These are phyloP conservation scores for Tanytarsus gracilentus DNA, from an alignment of 2,888 invertebrate genomes.

Conservation along the genomic window DNA sequence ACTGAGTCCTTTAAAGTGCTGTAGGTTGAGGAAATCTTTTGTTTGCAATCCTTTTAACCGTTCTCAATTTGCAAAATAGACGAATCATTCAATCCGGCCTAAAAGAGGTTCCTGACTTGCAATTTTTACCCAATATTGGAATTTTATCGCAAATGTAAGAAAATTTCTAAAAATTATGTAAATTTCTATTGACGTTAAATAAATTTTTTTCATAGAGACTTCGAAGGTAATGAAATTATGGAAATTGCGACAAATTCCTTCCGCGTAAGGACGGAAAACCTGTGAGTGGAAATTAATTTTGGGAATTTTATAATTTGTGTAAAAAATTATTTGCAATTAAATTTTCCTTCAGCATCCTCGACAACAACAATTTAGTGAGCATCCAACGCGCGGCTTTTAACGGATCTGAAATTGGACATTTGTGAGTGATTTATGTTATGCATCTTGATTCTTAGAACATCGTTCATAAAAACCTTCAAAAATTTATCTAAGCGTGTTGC, in stretches of 20 bases:
- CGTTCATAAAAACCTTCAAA: background rate
- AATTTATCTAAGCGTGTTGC: background rate
- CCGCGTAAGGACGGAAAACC: constrained; percentile 60
- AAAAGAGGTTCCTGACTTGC: constrained; percentile 55
- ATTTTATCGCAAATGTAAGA: constrained; percentile 62
- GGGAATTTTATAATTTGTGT: constrained; percentile 50
- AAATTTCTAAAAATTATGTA: constrained; percentile 22
- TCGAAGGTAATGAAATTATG: constrained; percentile 63
- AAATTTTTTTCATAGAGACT: constrained; percentile 49
- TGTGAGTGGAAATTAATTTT: too few relatives aligned
- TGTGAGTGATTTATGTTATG: constrained; percentile 50
- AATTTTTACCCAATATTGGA: constrained; percentile 48
- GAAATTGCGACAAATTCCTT: constrained; percentile 55
- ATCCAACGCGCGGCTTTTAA: constrained; percentile 66
- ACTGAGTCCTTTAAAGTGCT: constrained; percentile 47
- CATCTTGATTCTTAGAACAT: too few relatives aligned
- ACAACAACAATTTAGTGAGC: constrained; percentile 59
- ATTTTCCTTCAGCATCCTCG: constrained; percentile 53
- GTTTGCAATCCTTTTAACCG: background rate
- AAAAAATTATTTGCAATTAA: constrained; percentile 61
- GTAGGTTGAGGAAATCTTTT: constrained; percentile 44
- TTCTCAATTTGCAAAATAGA: constrained; percentile 42
- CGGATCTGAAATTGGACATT: constrained; percentile 59
- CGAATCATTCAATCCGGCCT: constrained; percentile 61
- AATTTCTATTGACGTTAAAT: background rate